Base-by-base conservation (phyloP, 2,888 invertebrate species). In the Drosophila emarginata region DNA sequence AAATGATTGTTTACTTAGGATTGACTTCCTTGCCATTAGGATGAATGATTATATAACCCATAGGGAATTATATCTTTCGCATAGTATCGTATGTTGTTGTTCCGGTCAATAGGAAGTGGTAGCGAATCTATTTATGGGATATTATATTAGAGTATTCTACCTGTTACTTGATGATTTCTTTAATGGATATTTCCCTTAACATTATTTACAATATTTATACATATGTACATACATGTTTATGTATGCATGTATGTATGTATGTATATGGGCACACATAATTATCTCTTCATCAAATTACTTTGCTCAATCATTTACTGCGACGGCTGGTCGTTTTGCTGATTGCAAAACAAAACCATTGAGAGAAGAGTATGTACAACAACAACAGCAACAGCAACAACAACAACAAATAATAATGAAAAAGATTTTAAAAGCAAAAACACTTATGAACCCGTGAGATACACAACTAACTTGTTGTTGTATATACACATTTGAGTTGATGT, bases 291-390 rank as follows among this genome's bases (percentile, higher is more conserved):
- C 70, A 50, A 56, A 66, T 66, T 68, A 64, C 64, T 66, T 37
- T 59, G 64, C 62, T 66, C 66, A 68, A 72, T 87, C 82, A 87
- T 83, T 83, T 87, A 68, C 64, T 56, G 66, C 64, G 79, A 73
- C 74, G 79, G 67, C 76, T 77, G 6, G 28, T 65, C 61, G 61
- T 64, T 73, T 32, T 32, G 32, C 53, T 18, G 74, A 67, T 77
- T 70, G 74, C 75, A 66, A 74, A 85, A 73, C 73, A 67, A 67
- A 62, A 65, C 45, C 45, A 45, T 45, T n/a, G n/a, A n/a, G n/a
- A n/a, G n/a, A n/a, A 45, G 9, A 69, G 36, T 28, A 28, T 28
- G 4, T 28, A 28, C 6, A 6, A 23, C 28, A 28, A 40, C 21
- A 32, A 15, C 40, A 23, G 45, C 36, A 37, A 21, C 23, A 26